Conservation (phyloP, 2,797 vertebrate genomes). For the Nannoperca australis region DNA sequence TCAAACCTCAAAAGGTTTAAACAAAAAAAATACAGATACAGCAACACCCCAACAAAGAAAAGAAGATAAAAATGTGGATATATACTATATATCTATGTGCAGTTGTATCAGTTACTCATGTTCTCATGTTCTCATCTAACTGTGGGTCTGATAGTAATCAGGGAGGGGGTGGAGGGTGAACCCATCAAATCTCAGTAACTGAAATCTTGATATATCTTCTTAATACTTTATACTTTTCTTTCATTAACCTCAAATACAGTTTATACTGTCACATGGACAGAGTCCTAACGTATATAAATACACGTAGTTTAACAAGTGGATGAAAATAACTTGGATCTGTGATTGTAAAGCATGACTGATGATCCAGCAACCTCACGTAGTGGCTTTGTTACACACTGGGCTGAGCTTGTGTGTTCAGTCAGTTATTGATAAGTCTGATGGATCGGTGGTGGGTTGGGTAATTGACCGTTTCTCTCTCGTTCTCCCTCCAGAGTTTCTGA, state of each 20-base stretch:
- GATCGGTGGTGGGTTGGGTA: background rate
- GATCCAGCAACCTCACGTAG: background rate
- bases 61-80: too few species aligned
- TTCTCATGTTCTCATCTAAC: constrained; percentile 5
- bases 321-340: background rate
- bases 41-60: too few species aligned
- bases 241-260: background rate
- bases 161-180: background rate
- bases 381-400: background rate
- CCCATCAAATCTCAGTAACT: background rate
- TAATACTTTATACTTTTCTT: background rate
- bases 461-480: background rate
- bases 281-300: background rate
- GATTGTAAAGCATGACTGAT: background rate
- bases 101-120: background rate
- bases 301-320: background rate
- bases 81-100: too few species aligned
- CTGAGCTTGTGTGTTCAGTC: background rate
- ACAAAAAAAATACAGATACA: background rate
- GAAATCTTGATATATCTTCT: too few species aligned
- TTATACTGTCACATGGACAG: background rate
- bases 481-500: constrained; percentile 83
- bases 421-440: background rate
- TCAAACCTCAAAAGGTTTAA: background rate
- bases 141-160: background rate